Conservation (phyloP, 1,140 invertebrate genomes). For the Tetraneura akinire region DNA sequence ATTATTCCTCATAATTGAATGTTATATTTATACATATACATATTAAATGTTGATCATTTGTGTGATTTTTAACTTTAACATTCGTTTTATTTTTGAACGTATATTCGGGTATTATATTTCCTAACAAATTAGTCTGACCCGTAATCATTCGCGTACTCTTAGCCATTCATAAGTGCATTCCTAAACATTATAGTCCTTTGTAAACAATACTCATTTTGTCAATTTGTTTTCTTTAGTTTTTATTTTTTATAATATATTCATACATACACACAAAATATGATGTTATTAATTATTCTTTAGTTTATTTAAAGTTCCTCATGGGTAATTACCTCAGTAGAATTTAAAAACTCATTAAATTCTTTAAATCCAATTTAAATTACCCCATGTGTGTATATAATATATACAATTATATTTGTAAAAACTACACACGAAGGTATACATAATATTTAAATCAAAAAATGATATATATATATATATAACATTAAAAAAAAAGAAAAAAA, state of each 20-base stretch:
- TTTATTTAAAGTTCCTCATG: conserved; percentile 38
- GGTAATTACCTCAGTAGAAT: conserved; percentile 38
- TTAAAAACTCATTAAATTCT: conserved; percentile 31
- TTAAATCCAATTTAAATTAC: conserved; percentile 2
- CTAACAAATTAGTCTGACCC: conserved; percentile 38
- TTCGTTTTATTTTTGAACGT: conserved; percentile 31
- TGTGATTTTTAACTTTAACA: conserved; percentile 43
- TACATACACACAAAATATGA: conserved; percentile 10
- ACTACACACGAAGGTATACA: background rate
- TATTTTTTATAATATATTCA: conserved; percentile 9
- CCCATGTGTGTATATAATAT: background rate
- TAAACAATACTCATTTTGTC: conserved; percentile 41
- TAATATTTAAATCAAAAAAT: conserved; percentile 33
- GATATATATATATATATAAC: background rate
- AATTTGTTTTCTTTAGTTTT: conserved; percentile 44
- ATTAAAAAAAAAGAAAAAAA: background rate
- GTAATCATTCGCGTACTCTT: conserved; percentile 26
- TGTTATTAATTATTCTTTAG: conserved; percentile 45
- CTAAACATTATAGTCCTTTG: conserved; percentile 39
- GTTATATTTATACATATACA: background rate
- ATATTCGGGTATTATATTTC: conserved; percentile 43
- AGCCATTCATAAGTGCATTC: conserved; percentile 47
- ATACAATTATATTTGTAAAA: conserved; percentile 20
- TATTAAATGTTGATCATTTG: background rate
- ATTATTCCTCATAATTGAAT: conserved; percentile 14